A percentile compares a stretch with the other conserved stretches of the same genome.
These are phyloP conservation scores for Lymantria monacha DNA, from an alignment of 2,888 invertebrate genomes.

Conservation along the genomic window DNA sequence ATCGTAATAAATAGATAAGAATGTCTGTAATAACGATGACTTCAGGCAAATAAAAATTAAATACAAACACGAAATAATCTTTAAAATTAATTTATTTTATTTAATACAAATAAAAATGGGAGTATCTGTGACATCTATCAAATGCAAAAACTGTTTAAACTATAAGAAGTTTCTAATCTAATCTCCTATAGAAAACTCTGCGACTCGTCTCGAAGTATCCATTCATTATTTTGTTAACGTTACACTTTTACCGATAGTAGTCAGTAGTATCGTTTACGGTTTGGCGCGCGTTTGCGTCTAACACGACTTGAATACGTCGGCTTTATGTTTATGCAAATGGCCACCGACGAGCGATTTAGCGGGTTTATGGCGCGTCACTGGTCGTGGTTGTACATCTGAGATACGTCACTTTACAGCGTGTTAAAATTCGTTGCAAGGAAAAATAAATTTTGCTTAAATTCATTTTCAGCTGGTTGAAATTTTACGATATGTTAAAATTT, in stretches of 20 bases:
- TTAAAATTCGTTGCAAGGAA: neutral
- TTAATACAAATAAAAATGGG: no score
- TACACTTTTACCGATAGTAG: constrained; percentile 33
- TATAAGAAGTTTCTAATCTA: no score
- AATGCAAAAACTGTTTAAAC: no score
- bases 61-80: no score
- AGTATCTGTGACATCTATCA: no score
- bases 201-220: neutral
- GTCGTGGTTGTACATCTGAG: constrained; percentile 40
- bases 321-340: constrained; percentile 61
- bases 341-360: constrained; percentile 56
- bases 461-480: no score
- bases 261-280: constrained; percentile 31
- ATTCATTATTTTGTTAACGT: neutral
- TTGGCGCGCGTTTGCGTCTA: constrained; percentile 23
- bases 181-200: neutral
- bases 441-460: neutral
- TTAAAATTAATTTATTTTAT: no score
- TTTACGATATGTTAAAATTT: no score
- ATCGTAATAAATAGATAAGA: no score
- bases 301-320: constrained; percentile 14
- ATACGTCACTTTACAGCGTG: constrained; percentile 11
- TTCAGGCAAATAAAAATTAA: no score
- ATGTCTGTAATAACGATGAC: no score
- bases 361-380: constrained; percentile 57